Base-by-base conservation (phyloP, 2,113 vertebrate genomes). In the Zapornia atra region DNA sequence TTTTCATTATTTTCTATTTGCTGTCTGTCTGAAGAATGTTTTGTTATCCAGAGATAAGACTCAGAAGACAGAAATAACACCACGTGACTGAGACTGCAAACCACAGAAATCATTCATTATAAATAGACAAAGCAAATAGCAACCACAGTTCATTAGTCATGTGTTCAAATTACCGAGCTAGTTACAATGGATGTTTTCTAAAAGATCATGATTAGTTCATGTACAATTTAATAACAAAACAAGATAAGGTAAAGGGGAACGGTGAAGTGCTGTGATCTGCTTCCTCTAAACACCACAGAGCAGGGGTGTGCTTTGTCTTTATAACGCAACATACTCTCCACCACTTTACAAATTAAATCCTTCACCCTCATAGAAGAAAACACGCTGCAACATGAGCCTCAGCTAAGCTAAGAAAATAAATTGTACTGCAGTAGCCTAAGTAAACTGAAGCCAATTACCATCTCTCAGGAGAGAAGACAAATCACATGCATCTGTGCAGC, bases 401-500 rank as follows among this genome's bases (percentile, higher is more conserved):
- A 70, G 60, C 40, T 87, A 86, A 83, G 33, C 77, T 75, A 75
- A 93, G 90, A 84, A 94, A 95, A 95, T 88, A 96, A 94, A 96
- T 95, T 92, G 84, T 82, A 93, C 78, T 95, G 91, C 86, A 95
- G 88, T 54, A 96, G 71, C 82, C 71, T 89, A 95, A 86, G 92
- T 90, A 96, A 96, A 97, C 86, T 91, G 82, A 87, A 96, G 86
- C 88, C 85, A 92, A 88, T 94, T 95, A 89, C 73, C 44, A 70
- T 91, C 64, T 97, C 96, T 78, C 94, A 70, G 83, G 95, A 95
- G 95, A 93, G 85, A 94, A 94, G 86, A 90, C 75, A 87, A 87
- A 91, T 96, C 94, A 96, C 90, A 94, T 88, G 94, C 88, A 94
- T 94, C 95, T 97, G 60, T 90, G 80, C 93, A 92, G 95, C 94